phyloP scores from a whole-genome alignment of 1,140 invertebrate species.

The Pseudomyrmex dendroicus region DNA sequence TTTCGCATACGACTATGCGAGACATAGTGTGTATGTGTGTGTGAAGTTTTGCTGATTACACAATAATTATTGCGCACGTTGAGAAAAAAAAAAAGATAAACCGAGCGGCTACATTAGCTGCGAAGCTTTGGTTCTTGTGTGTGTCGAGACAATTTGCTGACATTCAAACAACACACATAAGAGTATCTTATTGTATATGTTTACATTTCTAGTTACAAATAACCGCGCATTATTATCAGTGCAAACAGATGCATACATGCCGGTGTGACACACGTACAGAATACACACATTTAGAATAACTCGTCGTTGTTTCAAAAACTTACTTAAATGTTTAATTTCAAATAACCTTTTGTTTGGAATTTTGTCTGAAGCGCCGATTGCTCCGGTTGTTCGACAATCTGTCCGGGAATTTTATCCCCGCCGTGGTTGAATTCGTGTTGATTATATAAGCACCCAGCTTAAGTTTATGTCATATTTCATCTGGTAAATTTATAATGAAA shows the following conservation, averaged over 20 bases:
- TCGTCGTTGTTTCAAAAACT: constrained; percentile 10
- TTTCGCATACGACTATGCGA: no score
- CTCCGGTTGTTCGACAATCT: no score
- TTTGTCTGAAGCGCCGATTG: no score
- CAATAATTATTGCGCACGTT: no score
- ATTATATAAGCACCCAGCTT: constrained; percentile 84
- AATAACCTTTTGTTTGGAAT: neutral
- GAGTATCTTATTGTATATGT: no score
- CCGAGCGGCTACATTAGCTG: no score
- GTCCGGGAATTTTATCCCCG: neutral
- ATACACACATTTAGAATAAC: neutral
- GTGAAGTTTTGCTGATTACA: no score
- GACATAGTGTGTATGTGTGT: no score
- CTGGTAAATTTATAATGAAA: constrained; percentile 85
- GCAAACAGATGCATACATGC: neutral
- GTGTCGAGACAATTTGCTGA: neutral
- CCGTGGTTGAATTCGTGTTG: constrained; percentile 73
- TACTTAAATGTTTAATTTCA: neutral
- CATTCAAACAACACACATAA: constrained; percentile 15
- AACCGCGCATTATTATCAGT: neutral
- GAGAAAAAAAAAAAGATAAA: no score
- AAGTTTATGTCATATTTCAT: constrained; percentile 86
- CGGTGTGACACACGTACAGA: neutral
- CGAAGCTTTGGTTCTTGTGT: neutral
- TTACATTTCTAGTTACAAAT: neutral